phyloP scores from a whole-genome alignment of 2,113 vertebrate species.

The Micronycteris hirsuta region DNA sequence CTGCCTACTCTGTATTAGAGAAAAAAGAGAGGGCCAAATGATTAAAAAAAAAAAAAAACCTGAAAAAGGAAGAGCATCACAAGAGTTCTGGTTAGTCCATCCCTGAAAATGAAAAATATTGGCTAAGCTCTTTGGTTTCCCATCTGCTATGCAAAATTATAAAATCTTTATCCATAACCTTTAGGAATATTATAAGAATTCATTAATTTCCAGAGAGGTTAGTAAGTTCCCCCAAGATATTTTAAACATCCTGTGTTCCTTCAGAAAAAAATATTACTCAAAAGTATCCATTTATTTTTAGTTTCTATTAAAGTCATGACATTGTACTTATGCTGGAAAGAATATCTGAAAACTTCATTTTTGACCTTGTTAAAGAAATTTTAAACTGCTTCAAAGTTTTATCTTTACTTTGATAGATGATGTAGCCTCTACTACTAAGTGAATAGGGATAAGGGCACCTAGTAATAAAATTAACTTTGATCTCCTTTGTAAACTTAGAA shows the following conservation, averaged over 20 bases:
- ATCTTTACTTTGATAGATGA: constrained; percentile 29
- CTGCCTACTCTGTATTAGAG: not conserved
- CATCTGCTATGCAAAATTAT: not conserved
- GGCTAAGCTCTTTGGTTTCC: not conserved
- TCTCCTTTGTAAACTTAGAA: constrained; percentile 39
- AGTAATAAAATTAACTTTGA: constrained; percentile 50
- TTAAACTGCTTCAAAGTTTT: constrained; percentile 39
- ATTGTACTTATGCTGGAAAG: constrained; percentile 20
- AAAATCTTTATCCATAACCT: not conserved
- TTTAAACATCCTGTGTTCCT: constrained; percentile 19
- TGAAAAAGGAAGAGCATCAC: not conserved
- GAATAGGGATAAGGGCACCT: constrained; percentile 4
- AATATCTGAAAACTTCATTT: constrained; percentile 50
- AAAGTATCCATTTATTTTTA: constrained; percentile 52
- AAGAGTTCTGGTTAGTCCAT: not conserved
- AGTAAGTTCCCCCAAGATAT: constrained; percentile 6
- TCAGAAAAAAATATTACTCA: not conserved
- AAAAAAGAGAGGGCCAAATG: not conserved
- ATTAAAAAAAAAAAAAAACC: no score
- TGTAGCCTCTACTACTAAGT: constrained; percentile 3
- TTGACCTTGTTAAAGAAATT: constrained; percentile 45
- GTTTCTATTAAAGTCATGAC: constrained; percentile 28
- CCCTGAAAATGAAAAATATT: not conserved
- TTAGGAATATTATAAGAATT: not conserved
- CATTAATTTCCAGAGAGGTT: constrained; percentile 35